Percentiles rank a stretch among this genome's conserved stretches.
These are phyloP conservation scores for Nibea coibor DNA, from an alignment of 2,113 vertebrate species.

Conservation along the genomic window DNA sequence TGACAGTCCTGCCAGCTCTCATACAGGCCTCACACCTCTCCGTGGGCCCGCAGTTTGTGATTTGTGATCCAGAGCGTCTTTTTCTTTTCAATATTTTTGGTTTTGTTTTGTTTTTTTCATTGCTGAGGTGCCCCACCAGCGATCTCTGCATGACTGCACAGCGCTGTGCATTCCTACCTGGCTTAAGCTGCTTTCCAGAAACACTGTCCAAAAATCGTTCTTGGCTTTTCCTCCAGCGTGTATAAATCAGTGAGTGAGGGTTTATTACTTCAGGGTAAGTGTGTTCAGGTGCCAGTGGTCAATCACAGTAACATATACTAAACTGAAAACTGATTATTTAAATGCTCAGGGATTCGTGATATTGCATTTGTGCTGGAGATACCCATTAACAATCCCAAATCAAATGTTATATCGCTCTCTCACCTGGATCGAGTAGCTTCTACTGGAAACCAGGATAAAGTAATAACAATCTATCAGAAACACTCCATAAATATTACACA, in stretches of 20 bases:
- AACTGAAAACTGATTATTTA: slow-evolving; percentile 19
- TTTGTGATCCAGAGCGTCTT: slow-evolving; percentile 23
- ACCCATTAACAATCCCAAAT: slow-evolving; percentile 24
- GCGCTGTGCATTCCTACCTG: slow-evolving; percentile 29
- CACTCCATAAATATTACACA: slow-evolving; percentile 9
- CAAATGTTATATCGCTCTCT: slow-evolving; percentile 9
- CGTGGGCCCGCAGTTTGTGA: background rate
- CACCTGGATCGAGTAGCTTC: background rate
- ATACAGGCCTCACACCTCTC: slow-evolving; percentile 8
- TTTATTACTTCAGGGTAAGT: slow-evolving; percentile 17
- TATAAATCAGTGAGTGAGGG: slow-evolving; percentile 20
- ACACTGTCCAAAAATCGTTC: slow-evolving; percentile 14
- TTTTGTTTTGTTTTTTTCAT: background rate
- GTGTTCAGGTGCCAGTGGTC: slow-evolving; percentile 30
- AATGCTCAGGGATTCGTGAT: slow-evolving; percentile 18
- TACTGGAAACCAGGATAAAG: slow-evolving; percentile 36
- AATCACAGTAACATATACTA: slow-evolving; percentile 15
- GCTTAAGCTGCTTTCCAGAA: slow-evolving; percentile 39
- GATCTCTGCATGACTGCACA: slow-evolving; percentile 10
- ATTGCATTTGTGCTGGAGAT: slow-evolving; percentile 17
- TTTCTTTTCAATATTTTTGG: background rate
- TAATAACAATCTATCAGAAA: slow-evolving; percentile 8
- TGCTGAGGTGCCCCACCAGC: background rate
- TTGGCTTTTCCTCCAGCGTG: slow-evolving; percentile 5
- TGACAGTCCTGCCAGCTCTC: slow-evolving; percentile 46